phyloP scores from a whole-genome alignment of 1,140 invertebrate species.

The Dermatophagoides farinae region DNA sequence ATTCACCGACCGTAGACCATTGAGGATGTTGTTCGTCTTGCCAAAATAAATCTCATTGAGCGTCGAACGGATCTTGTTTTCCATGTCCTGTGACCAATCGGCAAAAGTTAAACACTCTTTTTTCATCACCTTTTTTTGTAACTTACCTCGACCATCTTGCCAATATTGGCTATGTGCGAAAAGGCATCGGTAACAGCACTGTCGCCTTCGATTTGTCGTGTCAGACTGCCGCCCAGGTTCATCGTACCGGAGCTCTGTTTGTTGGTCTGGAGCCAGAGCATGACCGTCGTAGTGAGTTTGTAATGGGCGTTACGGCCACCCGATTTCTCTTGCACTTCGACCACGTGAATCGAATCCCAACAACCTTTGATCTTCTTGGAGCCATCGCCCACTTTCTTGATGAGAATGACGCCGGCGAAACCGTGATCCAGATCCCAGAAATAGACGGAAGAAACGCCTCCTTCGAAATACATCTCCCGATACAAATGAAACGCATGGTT shows the following conservation, averaged over 20 bases:
- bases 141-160: conserved; percentile 38
- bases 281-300: conserved; percentile 94
- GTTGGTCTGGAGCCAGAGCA: conserved; percentile 97
- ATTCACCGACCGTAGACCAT: conserved; percentile 74
- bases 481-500: conserved; percentile 98
- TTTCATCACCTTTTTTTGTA: neutral
- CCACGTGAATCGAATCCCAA: conserved; percentile 99
- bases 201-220: conserved; percentile 86
- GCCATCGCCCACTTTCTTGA: conserved; percentile 95
- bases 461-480: conserved; percentile 96
- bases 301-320: conserved; percentile 85
- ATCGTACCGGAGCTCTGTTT: conserved; percentile 89
- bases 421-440: conserved; percentile 97
- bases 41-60: conserved; percentile 98
- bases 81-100: conserved; percentile 70
- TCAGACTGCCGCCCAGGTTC: conserved; percentile 93
- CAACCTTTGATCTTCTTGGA: conserved; percentile 91
- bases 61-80: conserved; percentile 95
- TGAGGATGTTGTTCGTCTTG: conserved; percentile 96
- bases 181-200: conserved; percentile 64
- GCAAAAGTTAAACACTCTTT: neutral
- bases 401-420: conserved; percentile 94
- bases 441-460: conserved; percentile 96
- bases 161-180: conserved; percentile 96
- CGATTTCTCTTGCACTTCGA: conserved; percentile 91